Conservation (phyloP, 2,888 invertebrate genomes). For the Synergus japonicus region DNA sequence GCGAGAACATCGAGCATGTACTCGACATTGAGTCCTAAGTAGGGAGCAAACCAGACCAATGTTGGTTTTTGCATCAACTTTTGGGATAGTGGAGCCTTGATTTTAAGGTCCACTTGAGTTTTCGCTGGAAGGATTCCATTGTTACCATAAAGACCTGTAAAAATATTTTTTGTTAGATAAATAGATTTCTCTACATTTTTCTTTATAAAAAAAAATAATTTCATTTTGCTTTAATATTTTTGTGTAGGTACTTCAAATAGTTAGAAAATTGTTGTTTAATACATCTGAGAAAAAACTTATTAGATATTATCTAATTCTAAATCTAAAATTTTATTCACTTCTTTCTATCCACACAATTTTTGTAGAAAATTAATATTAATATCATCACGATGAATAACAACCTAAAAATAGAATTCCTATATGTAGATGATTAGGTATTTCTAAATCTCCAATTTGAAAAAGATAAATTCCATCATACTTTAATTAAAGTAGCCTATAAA, state of each 20-base stretch:
- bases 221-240: not conserved
- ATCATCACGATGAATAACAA: not conserved
- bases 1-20: conserved; percentile 85
- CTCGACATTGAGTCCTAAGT: conserved; percentile 82
- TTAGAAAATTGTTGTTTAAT: not conserved
- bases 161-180: not conserved
- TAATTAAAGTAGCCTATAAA: not conserved
- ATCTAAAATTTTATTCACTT: too few relatives aligned
- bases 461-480: not conserved
- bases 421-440: not conserved
- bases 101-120: conserved; percentile 75
- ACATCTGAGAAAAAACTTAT: too few relatives aligned
- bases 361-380: not conserved
- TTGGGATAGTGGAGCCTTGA: conserved; percentile 78
- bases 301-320: too few relatives aligned
- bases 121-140: conserved; percentile 86
- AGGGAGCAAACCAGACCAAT: conserved; percentile 83
- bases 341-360: too few relatives aligned
- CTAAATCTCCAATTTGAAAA: not conserved
- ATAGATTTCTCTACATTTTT: too few relatives aligned
- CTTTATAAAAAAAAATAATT: too few relatives aligned
- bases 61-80: conserved; percentile 83
- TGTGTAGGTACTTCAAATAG: not conserved
- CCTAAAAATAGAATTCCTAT: not conserved
- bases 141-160: conserved; percentile 85